Evolutionary conservation across 2,797 vertebrate species (phyloP).

Genomic region (Poecilia gillii): DNA sequence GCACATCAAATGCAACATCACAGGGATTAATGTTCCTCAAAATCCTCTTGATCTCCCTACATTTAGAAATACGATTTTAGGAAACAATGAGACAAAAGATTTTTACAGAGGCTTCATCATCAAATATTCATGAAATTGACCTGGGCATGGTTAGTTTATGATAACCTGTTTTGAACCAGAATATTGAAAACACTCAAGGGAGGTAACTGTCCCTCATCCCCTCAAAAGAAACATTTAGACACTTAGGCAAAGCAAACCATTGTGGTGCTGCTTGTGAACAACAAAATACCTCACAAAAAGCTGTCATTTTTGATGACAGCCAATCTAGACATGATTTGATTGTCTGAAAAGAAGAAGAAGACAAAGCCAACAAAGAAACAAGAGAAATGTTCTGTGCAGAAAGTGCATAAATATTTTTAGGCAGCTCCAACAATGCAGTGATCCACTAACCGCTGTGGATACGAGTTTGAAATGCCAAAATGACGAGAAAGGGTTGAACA

Average conservation of each 20-base stretch:
- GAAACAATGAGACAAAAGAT: neutral
- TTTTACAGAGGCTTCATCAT: neutral
- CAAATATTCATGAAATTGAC: constrained; percentile 30
- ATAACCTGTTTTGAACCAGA: neutral
- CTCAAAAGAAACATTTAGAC: neutral
- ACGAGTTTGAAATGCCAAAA: neutral
- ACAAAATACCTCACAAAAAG: constrained; percentile 26
- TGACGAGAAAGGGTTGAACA: neutral
- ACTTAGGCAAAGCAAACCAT: neutral
- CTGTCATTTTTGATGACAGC: constrained; percentile 37
- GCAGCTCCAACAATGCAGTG: constrained; percentile 4
- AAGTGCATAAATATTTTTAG: neutral
- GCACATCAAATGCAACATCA: neutral
- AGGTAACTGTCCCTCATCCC: neutral
- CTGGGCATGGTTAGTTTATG: constrained; percentile 7
- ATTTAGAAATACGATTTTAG: neutral
- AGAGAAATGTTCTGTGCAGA: constrained; percentile 2
- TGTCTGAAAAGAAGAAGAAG: constrained; percentile 11
- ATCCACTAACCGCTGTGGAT: neutral
- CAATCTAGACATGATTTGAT: constrained; percentile 36
- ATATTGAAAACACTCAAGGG: neutral
- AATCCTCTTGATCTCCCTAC: neutral
- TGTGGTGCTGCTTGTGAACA: neutral
- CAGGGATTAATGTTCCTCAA: neutral
- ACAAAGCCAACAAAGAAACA: neutral